Base-by-base conservation (phyloP, 1,140 invertebrate species). In the Pygmarrhopalites habei region DNA sequence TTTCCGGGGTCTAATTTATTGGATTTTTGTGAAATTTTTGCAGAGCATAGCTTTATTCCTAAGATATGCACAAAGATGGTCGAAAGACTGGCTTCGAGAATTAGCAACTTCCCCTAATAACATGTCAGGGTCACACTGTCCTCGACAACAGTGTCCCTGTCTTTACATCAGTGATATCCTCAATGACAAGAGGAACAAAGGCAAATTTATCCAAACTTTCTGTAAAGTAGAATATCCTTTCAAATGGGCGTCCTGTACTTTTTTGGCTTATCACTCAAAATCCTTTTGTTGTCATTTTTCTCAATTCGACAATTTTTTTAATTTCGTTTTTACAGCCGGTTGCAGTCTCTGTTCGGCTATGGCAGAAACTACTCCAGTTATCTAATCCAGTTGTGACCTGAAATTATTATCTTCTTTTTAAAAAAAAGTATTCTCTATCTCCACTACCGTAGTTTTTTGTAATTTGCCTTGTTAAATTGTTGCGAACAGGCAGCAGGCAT, bases 11-110 rank as follows among this genome's bases (percentile, higher is more conserved):
- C n/a, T n/a, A n/a, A n/a, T n/a, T n/a, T n/a, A n/a, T n/a, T n/a
- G n/a, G n/a, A n/a, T n/a, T n/a, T n/a, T n/a, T n/a, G n/a, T n/a
- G n/a, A n/a, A 28, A 57, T 62, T 47, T 64, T 23, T 35, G 10
- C 75, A 77, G 71, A 73, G 72, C 46, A 76, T 76, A 14, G 74
- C 74, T 35, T 80, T 94, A 71, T 85, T 90, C 76, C 83, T 89
- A 71, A 87, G 90, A 70, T 94, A 94, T 78, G 81, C 89, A 71
- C 91, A 94, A 81, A 84, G 91, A 70, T 95, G 92, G 92, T 87
- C 88, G 62, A 94, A 94, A 81, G 91, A 94, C 79, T 94, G 86
- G 76, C 81, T 93, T 72, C 83, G 91, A 53, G 84, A 59, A 39
- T 25, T 64, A 2, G 62, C 62, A 12, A 58, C 41, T 1, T 12